Base-by-base conservation (phyloP, 2,888 invertebrate species). In the Gari tellinella region DNA sequence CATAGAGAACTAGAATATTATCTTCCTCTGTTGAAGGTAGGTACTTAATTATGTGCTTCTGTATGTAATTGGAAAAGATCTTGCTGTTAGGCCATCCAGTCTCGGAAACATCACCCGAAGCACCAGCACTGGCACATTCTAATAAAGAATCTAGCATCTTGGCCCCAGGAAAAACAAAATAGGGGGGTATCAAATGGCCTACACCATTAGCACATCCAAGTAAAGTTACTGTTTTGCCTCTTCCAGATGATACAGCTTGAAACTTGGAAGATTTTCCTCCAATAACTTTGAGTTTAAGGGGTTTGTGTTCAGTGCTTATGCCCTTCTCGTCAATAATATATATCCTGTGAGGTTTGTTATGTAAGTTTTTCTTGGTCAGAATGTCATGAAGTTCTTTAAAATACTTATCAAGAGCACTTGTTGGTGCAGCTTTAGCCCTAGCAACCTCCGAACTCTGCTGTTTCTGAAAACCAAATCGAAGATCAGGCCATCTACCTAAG, bases 251-350 rank as follows among this genome's bases (percentile, higher is more conserved):
- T 12, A 65, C 21, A 25, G 64, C 67, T 21, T 66, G 66, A 5
- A 60, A 43, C 31, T 56, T 66, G 12, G 14, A 46, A 17, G 17
- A 15, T 46, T 12, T 17, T 19, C 49, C 51, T 40, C n/a, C n/a
- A n/a, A n/a, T n/a, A n/a, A n/a, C n/a, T n/a, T n/a, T 57, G 15
- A 72, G 15, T 48, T 51, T 52, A 37, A 70, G 72, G 37, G 67
- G 70, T 10, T 40, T 63, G 49, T 70, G 64, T 1, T 67, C 55
- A 1, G 55, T 52, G 2, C 26, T 37, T 1, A 74, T 15, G n/a
- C 68, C 53, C 38, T 73, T 73, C 40, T 72, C 65, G 60, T 72
- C 69, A n/a, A 72, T 37, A n/a, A 67, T 67, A 26, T 56, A 78
- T 0, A 73, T 68, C 5, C 53, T 37, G 15, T 70, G 51, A 7